Conservation (phyloP, 1,140 invertebrate genomes). For the Carcinoscorpius rotundicauda region DNA sequence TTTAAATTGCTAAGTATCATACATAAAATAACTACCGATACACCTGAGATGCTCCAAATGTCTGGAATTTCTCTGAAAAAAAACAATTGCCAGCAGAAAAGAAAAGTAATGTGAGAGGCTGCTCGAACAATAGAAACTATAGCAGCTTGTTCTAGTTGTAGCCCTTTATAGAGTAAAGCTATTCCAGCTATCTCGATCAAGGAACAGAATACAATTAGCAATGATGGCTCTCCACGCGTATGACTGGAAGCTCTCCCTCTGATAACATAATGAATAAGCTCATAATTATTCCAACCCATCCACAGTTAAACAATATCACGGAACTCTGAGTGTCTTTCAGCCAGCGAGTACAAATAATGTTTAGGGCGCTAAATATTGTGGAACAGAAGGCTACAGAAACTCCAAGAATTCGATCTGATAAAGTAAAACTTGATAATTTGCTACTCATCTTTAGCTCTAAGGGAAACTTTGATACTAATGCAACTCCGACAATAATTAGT, state of each 20-base stretch:
- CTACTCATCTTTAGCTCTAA: conserved; percentile 29
- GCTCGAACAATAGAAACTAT: conserved; percentile 68
- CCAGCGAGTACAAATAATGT: conserved; percentile 68
- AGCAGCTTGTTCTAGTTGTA: conserved; percentile 76
- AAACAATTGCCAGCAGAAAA: conserved; percentile 65
- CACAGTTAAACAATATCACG: conserved; percentile 16
- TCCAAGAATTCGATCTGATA: conserved; percentile 33
- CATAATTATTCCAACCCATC: conserved; percentile 57
- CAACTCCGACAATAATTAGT: conserved; percentile 38
- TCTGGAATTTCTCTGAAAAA: conserved; percentile 62
- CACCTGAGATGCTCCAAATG: conserved; percentile 60
- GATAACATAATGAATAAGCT: conserved; percentile 58
- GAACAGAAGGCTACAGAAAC: conserved; percentile 67
- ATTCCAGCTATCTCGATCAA: conserved; percentile 77
- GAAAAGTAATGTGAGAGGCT: conserved; percentile 78
- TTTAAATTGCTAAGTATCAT: conserved; percentile 65
- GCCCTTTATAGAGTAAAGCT: conserved; percentile 65
- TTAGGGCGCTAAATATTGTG: conserved; percentile 75
- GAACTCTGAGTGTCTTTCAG: conserved; percentile 72
- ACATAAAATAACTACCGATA: conserved; percentile 64
- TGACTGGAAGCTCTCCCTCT: conserved; percentile 64
- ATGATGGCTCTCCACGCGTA: conserved; percentile 61
- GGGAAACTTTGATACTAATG: conserved; percentile 41
- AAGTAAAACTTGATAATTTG: conserved; percentile 15
- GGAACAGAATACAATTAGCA: conserved; percentile 63